phyloP scores from a whole-genome alignment of 2,797 vertebrate genomes.

The Pampus argenteus region DNA sequence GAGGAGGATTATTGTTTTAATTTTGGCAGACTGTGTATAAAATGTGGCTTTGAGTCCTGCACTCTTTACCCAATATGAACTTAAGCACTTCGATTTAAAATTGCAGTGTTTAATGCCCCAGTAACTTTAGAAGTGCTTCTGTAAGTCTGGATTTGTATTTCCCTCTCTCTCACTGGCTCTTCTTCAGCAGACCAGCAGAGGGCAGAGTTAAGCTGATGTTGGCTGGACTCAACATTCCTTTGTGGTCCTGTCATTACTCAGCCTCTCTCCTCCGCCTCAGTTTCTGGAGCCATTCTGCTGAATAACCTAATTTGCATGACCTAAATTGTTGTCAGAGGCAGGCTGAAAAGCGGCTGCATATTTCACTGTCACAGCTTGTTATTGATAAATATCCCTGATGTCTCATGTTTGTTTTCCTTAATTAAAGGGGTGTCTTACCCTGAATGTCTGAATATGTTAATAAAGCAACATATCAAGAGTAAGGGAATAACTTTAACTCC shows the following conservation, averaged over 20 bases:
- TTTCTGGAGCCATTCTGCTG: constrained; percentile 73
- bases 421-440: constrained; percentile 5
- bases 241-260: constrained; percentile 74
- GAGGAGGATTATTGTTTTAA: not conserved
- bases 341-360: constrained; percentile 47
- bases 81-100: not conserved
- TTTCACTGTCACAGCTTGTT: constrained; percentile 54
- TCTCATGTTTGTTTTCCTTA: constrained; percentile 40
- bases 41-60: not conserved
- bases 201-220: constrained; percentile 68
- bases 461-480: constrained; percentile 23
- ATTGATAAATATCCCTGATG: constrained; percentile 44
- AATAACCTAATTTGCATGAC: constrained; percentile 79
- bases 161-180: not conserved
- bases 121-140: not conserved
- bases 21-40: not conserved
- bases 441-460: constrained; percentile 2
- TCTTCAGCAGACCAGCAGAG: constrained; percentile 74
- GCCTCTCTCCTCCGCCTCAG: constrained; percentile 61
- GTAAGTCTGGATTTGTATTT: not conserved
- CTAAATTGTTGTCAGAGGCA: constrained; percentile 71
- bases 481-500: not conserved
- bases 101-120: not conserved
- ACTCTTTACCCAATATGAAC: not conserved
- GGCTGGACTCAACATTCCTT: constrained; percentile 68